Percentiles rank a stretch among this genome's conserved stretches.
phyloP scores from a whole-genome alignment of 2,113 vertebrate species.

The Stictonetta naevosa region DNA sequence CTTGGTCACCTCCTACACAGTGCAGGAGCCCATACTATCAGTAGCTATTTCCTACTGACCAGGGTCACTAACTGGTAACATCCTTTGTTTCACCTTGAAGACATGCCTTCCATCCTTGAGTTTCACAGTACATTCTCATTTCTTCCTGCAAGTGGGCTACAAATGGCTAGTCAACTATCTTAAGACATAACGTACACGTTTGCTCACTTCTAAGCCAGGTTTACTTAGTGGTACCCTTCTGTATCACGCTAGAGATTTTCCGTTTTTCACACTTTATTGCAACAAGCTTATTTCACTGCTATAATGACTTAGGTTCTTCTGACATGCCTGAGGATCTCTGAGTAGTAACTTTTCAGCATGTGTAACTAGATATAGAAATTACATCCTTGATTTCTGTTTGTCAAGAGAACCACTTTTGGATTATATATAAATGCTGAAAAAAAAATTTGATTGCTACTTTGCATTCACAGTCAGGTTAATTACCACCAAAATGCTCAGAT shows the following conservation, averaged over 20 bases:
- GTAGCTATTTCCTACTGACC: neutral
- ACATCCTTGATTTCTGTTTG: neutral
- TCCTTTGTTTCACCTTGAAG: neutral
- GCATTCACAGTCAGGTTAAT: neutral
- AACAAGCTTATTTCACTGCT: neutral
- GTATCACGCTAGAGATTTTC: neutral
- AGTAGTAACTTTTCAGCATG: neutral
- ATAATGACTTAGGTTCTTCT: neutral
- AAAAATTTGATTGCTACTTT: neutral
- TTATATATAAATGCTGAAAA: neutral
- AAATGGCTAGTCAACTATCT: neutral
- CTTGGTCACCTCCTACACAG: neutral
- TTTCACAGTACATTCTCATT: neutral
- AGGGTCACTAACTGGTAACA: neutral
- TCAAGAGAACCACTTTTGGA: neutral
- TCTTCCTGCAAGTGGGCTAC: accelerated
- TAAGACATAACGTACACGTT: neutral
- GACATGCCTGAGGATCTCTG: neutral
- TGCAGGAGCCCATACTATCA: neutral
- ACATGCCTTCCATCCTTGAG: neutral
- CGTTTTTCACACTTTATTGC: neutral
- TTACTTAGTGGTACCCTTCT: neutral
- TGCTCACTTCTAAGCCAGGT: neutral
- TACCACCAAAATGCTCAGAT: neutral
- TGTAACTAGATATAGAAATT: neutral